These are phyloP conservation scores for Gallinago jamesoni DNA, from an alignment of 2,113 vertebrate genomes.

Conservation along the genomic window DNA sequence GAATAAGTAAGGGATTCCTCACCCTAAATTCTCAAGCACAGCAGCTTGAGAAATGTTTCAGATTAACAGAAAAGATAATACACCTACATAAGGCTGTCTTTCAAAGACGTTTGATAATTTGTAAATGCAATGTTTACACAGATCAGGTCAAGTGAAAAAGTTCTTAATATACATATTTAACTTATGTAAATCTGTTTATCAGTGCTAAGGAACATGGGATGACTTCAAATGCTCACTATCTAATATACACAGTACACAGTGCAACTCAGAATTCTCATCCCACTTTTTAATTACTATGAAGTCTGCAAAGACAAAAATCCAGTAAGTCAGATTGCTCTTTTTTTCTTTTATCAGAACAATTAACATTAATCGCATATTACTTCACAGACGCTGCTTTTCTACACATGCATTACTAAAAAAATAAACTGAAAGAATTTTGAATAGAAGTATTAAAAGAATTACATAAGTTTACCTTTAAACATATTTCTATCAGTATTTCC, in stretches of 20 bases:
- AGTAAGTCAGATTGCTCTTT: slow-evolving; percentile 21
- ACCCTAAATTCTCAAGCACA: slow-evolving; percentile 20
- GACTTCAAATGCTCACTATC: slow-evolving; percentile 20
- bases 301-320: slow-evolving; percentile 34
- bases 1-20: slow-evolving; percentile 23
- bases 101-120: slow-evolving; percentile 25
- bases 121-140: background rate
- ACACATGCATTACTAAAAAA: background rate
- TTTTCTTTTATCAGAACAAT: slow-evolving; percentile 60
- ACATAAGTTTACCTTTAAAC: background rate
- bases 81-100: slow-evolving; percentile 13
- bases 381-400: background rate
- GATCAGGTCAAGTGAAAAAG: slow-evolving; percentile 41
- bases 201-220: background rate
- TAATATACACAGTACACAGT: background rate
- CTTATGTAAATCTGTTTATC: slow-evolving; percentile 45
- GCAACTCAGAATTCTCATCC: slow-evolving; percentile 21
- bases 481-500: background rate
- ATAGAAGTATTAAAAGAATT: background rate
- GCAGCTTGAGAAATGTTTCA: slow-evolving; percentile 32
- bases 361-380: background rate
- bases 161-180: slow-evolving; percentile 17
- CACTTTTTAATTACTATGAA: slow-evolving; percentile 55
- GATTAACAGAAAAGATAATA: slow-evolving; percentile 19
- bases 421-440: background rate